phyloP scores from a whole-genome alignment of 2,797 vertebrate genomes.

The Petrocephalus schoutedeni region DNA sequence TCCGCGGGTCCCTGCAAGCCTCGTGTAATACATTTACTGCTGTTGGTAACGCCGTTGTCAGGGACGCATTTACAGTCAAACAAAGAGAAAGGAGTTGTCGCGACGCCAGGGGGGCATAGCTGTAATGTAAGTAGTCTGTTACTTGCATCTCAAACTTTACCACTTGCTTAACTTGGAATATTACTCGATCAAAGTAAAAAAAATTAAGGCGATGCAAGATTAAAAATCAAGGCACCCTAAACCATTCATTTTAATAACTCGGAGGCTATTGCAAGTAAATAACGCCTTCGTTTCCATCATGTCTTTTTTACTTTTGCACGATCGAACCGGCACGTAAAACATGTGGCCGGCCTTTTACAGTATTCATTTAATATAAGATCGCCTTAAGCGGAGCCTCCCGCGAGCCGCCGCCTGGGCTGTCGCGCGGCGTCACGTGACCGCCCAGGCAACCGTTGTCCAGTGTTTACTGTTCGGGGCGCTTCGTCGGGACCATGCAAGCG shows the following conservation, averaged over 20 bases:
- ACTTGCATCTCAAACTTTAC: background rate
- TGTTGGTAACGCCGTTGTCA: background rate
- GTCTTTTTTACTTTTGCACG: background rate
- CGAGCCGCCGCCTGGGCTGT: background rate
- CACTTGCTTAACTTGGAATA: background rate
- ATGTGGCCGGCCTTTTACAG: background rate
- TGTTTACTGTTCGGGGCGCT: background rate
- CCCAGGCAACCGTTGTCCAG: constrained; percentile 19
- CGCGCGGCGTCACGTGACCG: constrained; percentile 20
- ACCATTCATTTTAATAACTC: background rate
- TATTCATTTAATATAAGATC: background rate
- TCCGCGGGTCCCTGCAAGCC: background rate
- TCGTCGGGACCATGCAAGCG: constrained; percentile 1
- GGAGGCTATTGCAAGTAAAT: background rate
- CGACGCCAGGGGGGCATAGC: background rate
- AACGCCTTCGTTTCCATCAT: background rate
- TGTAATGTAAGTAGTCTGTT: background rate
- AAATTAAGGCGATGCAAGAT: background rate
- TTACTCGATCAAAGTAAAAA: background rate
- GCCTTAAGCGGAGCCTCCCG: background rate
- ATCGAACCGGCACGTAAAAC: background rate
- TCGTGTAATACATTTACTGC: background rate
- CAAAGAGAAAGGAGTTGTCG: background rate
- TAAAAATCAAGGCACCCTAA: background rate
- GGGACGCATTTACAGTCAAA: background rate